Conservation (phyloP, 2,888 invertebrate species). For the Alviniconcha strummeri region DNA sequence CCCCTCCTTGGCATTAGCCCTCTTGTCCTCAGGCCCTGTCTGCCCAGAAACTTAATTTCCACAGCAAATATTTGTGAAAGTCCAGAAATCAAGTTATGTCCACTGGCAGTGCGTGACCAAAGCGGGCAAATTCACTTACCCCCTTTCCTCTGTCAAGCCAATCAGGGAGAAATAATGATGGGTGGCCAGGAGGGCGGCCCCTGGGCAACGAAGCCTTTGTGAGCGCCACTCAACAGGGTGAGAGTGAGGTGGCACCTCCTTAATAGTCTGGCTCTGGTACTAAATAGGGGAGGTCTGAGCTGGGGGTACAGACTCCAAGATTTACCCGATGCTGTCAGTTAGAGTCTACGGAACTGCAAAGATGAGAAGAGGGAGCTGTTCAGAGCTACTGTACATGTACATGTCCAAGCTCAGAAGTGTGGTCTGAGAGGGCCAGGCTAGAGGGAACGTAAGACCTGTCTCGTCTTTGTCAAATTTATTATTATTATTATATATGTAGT, state of each 20-base stretch:
- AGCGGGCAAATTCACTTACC: conserved; percentile 32
- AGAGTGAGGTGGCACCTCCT: not conserved
- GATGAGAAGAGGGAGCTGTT: too few species aligned
- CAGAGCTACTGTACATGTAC: too few species aligned
- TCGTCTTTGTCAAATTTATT: too few species aligned
- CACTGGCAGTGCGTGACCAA: conserved; percentile 20
- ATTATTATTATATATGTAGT: too few species aligned
- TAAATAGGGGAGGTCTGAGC: not conserved
- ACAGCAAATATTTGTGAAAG: conserved; percentile 25
- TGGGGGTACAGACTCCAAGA: not conserved
- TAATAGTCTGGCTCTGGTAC: not conserved
- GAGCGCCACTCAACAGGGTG: not conserved
- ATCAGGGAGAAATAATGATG: conserved; percentile 26
- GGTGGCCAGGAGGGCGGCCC: not conserved
- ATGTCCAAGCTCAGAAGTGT: too few species aligned
- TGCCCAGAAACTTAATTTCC: conserved; percentile 26
- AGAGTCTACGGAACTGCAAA: too few species aligned
- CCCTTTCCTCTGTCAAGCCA: conserved; percentile 22
- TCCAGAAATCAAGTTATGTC: conserved; percentile 24
- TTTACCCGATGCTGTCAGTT: too few species aligned
- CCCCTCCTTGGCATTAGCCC: not conserved
- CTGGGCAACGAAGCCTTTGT: not conserved
- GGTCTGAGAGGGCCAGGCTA: too few species aligned
- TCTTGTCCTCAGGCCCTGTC: conserved; percentile 10
- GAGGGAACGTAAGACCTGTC: too few species aligned